phyloP scores from a whole-genome alignment of 2,797 vertebrate genomes.

The Loriculus beryllinus region DNA sequence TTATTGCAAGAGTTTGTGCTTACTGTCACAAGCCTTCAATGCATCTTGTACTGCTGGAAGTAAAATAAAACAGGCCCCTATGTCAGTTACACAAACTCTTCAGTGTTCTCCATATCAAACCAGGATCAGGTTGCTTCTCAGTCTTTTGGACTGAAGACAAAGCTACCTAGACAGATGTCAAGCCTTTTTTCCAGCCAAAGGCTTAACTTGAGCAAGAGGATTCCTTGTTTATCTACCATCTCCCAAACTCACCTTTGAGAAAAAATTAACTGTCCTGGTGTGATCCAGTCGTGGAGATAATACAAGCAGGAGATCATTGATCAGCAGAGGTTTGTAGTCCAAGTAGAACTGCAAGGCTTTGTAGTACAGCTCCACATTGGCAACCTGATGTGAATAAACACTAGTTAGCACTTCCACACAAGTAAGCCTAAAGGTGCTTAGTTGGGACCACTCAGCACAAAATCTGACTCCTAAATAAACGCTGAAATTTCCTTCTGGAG shows the following conservation, averaged over 20 bases:
- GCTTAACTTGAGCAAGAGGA: neutral
- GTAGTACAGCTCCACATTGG: slow-evolving; percentile 91
- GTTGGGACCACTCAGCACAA: neutral
- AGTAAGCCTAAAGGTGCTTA: neutral
- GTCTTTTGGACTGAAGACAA: neutral
- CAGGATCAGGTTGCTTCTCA: neutral
- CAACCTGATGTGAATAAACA: slow-evolving; percentile 76
- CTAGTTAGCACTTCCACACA: neutral
- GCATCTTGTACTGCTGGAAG: neutral
- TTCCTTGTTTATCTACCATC: neutral
- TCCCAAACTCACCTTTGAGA: slow-evolving; percentile 82
- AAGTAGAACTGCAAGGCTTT: slow-evolving; percentile 90
- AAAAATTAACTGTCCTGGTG: slow-evolving; percentile 85
- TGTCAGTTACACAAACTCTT: neutral
- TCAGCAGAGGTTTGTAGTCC: slow-evolving; percentile 88
- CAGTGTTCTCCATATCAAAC: neutral
- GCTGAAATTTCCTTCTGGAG: neutral
- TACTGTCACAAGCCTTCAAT: neutral
- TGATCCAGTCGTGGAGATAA: slow-evolving; percentile 90
- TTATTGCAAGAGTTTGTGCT: neutral
- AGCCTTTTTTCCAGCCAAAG: neutral
- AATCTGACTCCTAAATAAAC: neutral
- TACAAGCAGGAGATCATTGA: slow-evolving; percentile 87
- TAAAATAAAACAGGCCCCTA: neutral
- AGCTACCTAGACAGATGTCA: neutral